Evolutionary conservation across 2,113 vertebrate genomes (phyloP).

Genomic region (Mungos mungo): DNA sequence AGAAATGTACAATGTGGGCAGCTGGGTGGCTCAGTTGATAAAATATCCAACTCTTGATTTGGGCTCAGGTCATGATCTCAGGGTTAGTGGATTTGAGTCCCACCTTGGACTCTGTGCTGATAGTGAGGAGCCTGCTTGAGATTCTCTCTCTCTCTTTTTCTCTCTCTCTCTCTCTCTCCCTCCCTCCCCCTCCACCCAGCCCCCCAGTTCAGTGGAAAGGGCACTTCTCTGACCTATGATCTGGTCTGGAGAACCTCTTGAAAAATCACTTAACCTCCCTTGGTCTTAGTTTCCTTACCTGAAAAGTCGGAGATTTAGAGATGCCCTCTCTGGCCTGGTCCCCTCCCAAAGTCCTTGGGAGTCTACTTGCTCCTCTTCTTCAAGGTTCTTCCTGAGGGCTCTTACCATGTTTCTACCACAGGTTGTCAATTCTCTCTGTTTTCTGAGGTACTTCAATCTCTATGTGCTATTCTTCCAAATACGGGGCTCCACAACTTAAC

Average conservation of each 20-base stretch:
- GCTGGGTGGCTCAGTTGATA: no score
- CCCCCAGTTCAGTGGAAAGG: not conserved
- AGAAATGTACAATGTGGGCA: no score
- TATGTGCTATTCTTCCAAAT: not conserved
- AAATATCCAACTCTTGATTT: no score
- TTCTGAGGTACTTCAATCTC: not conserved
- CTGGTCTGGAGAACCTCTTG: not conserved
- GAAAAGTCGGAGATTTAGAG: slow-evolving; percentile 37
- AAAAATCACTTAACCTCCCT: not conserved
- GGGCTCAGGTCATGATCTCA: no score
- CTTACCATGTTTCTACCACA: not conserved
- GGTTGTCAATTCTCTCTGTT: not conserved
- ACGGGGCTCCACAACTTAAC: not conserved
- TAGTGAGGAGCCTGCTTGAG: no score
- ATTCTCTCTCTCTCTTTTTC: no score
- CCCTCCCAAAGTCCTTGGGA: not conserved
- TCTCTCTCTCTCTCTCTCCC: no score
- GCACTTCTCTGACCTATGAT: not conserved
- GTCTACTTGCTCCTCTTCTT: not conserved
- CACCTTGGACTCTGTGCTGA: no score
- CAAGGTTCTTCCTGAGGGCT: not conserved
- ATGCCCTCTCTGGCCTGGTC: not conserved
- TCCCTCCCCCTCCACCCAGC: no score
- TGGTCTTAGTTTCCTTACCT: slow-evolving; percentile 7
- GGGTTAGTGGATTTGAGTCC: no score